Conservation (phyloP, 1,140 invertebrate species). For the Mesaphorura yosii region DNA sequence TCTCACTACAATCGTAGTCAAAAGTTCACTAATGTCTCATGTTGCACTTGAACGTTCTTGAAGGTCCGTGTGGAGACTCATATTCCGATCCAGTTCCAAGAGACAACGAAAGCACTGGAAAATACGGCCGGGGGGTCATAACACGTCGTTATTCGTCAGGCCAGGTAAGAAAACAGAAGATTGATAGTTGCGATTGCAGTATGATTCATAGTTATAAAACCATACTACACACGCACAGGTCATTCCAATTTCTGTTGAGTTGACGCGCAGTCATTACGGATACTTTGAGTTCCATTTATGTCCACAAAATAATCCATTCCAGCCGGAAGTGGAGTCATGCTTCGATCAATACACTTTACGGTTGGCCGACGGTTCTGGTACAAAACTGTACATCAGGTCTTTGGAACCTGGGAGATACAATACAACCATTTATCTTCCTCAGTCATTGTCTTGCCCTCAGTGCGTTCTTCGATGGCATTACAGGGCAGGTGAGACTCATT, state of each 20-base stretch:
- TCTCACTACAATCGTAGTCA: neutral
- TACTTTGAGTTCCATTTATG: conserved; percentile 32
- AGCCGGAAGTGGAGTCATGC: conserved; percentile 29
- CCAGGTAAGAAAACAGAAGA: neutral
- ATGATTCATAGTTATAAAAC: no score
- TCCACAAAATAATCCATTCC: conserved; percentile 16
- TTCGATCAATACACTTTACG: conserved; percentile 36
- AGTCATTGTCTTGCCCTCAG: conserved; percentile 45
- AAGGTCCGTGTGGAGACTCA: neutral
- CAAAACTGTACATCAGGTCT: conserved; percentile 32
- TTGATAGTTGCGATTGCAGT: no score
- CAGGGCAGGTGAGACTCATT: conserved; percentile 39
- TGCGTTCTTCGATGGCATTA: conserved; percentile 60
- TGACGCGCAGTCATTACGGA: conserved; percentile 32
- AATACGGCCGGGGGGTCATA: neutral
- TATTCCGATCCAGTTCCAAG: neutral
- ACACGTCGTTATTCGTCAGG: neutral
- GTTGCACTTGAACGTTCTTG: no score
- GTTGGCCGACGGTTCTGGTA: conserved; percentile 35
- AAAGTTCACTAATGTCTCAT: neutral
- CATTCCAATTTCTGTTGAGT: conserved; percentile 26
- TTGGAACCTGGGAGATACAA: conserved; percentile 33
- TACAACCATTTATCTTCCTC: conserved; percentile 40
- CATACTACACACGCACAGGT: no score
- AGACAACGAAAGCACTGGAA: neutral